Evolutionary conservation across 2,888 invertebrate species (phyloP).

Genomic region (Brachypalpus laphriformis): DNA sequence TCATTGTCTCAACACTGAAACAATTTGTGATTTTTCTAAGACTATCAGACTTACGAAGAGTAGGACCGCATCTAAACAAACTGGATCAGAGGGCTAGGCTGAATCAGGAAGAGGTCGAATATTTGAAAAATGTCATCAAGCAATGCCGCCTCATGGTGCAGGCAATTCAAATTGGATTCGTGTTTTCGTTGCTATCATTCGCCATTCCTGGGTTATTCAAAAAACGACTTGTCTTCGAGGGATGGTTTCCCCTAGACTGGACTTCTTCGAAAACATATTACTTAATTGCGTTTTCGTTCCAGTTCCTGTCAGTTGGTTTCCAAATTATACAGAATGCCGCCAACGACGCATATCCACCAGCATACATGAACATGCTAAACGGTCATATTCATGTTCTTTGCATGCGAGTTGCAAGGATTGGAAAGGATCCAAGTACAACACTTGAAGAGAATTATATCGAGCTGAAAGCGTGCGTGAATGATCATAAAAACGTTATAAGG

Average conservation of each 20-base stretch:
- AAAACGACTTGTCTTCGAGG: constrained; percentile 32
- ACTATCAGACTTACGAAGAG: neutral
- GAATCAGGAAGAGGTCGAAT: constrained; percentile 5
- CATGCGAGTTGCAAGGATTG: constrained; percentile 38
- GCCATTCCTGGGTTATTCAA: constrained; percentile 2
- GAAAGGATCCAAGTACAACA: neutral
- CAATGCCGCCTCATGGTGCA: constrained; percentile 17
- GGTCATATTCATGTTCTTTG: constrained; percentile 28
- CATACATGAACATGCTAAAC: constrained; percentile 24
- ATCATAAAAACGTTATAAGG: constrained; percentile 37
- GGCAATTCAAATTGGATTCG: neutral
- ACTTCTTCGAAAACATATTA: neutral
- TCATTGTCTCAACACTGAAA: constrained; percentile 22
- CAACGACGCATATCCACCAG: constrained; percentile 23
- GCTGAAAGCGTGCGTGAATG: constrained; percentile 29
- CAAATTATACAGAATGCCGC: constrained; percentile 17
- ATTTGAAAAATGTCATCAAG: constrained; percentile 13
- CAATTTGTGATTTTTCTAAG: constrained; percentile 12
- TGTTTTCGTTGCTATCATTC: neutral
- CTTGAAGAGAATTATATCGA: constrained; percentile 16
- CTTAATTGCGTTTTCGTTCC: neutral
- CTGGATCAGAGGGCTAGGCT: constrained; percentile 31
- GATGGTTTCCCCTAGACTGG: constrained; percentile 28
- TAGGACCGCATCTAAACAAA: neutral
- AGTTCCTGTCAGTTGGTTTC: constrained; percentile 9